Conservation (phyloP, 2,888 invertebrate species). For the Metopia argyrocephala region DNA sequence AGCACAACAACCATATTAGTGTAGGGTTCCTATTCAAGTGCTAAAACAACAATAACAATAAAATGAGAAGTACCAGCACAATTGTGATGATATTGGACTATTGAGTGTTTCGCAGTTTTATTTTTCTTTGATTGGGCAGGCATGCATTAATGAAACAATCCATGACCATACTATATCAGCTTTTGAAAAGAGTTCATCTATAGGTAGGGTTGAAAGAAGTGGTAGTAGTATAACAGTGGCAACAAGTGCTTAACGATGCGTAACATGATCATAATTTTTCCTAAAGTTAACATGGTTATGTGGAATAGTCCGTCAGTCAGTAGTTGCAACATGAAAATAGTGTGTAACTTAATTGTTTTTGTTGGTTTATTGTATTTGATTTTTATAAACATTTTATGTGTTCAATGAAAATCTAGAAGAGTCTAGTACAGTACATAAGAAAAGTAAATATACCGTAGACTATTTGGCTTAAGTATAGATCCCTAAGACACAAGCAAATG, state of each 20-base stretch:
- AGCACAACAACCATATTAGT: conserved; percentile 43
- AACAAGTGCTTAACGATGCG: conserved; percentile 50
- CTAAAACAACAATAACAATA: not conserved
- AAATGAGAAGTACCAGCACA: not conserved
- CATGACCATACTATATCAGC: not conserved
- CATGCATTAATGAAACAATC: not conserved
- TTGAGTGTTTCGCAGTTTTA: conserved; percentile 7
- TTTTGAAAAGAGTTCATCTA: not conserved
- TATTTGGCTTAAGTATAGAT: no score
- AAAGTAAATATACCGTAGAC: not conserved
- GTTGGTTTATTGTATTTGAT: not conserved
- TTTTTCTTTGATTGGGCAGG: not conserved
- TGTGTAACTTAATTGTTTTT: no score
- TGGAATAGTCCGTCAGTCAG: not conserved
- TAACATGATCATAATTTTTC: conserved; percentile 43
- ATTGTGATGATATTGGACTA: conserved; percentile 39
- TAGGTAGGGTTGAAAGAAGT: not conserved
- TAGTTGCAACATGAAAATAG: conserved; percentile 40
- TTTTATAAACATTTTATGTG: not conserved
- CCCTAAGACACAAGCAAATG: no score
- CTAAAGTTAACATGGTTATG: conserved; percentile 49
- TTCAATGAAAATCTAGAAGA: not conserved
- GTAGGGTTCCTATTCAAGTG: conserved; percentile 48
- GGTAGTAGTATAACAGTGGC: not conserved
- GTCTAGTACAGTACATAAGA: not conserved